Conservation (phyloP, 2,888 invertebrate genomes). For the Drepanosiphum platanoidis region DNA sequence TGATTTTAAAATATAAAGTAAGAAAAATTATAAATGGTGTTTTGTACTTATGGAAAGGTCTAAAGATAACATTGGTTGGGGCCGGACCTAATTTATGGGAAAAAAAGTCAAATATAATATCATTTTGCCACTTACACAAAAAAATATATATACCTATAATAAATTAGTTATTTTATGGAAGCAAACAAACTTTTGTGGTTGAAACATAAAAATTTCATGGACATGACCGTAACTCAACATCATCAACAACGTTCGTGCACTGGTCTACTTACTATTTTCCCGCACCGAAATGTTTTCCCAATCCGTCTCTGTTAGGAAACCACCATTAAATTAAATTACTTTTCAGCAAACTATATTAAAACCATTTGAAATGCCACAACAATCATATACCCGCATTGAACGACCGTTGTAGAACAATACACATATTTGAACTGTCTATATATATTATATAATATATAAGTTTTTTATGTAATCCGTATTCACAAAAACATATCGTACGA, state of each 20-base stretch:
- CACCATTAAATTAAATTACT: too few species aligned
- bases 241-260: background rate
- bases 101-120: too few species aligned
- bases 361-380: too few species aligned
- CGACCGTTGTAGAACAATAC: too few species aligned
- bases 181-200: constrained; percentile 1
- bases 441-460: too few species aligned
- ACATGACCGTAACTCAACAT: background rate
- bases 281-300: background rate
- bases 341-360: too few species aligned
- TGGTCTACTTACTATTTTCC: background rate
- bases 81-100: too few species aligned
- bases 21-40: background rate
- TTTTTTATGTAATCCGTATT: background rate
- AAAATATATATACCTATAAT: background rate
- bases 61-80: too few species aligned
- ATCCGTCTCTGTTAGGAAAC: constrained; percentile 1
- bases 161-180: background rate
- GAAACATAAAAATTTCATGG: constrained; percentile 6
- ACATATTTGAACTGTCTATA: too few species aligned
- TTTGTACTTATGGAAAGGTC: background rate
- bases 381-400: too few species aligned
- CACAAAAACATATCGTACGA: background rate
- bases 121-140: too few species aligned
- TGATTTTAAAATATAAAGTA: constrained; percentile 9